phyloP scores from a whole-genome alignment of 2,888 invertebrate species.

The Beris morrisii region DNA sequence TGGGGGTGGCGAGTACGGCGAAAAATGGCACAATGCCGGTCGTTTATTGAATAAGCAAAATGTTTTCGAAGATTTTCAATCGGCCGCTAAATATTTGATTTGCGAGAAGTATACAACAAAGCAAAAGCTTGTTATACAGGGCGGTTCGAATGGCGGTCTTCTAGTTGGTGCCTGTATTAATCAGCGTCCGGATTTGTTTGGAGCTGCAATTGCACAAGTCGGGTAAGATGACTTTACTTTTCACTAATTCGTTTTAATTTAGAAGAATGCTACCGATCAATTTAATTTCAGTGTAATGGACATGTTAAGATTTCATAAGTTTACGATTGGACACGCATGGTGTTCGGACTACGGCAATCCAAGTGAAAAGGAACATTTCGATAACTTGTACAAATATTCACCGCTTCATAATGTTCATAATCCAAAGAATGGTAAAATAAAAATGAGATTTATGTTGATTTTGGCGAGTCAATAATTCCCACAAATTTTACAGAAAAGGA shows the following conservation, averaged over 20 bases:
- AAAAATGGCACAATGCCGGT: slow-evolving; percentile 95
- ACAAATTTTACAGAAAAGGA: slow-evolving; percentile 48
- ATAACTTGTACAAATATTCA: slow-evolving; percentile 83
- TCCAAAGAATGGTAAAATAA: slow-evolving; percentile 59
- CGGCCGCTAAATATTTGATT: slow-evolving; percentile 87
- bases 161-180: slow-evolving; percentile 93
- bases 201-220: slow-evolving; percentile 90
- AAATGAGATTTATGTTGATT: not conserved
- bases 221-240: slow-evolving; percentile 63
- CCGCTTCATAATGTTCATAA: slow-evolving; percentile 88
- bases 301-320: slow-evolving; percentile 96
- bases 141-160: slow-evolving; percentile 96
- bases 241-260: not conserved
- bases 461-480: too few species aligned
- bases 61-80: slow-evolving; percentile 94
- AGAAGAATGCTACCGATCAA: not conserved
- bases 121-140: slow-evolving; percentile 81
- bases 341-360: slow-evolving; percentile 92
- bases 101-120: slow-evolving; percentile 75
- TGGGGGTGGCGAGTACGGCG: slow-evolving; percentile 97
- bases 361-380: slow-evolving; percentile 82
- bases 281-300: slow-evolving; percentile 81
- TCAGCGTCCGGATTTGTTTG: slow-evolving; percentile 93
- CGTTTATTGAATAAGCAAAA: slow-evolving; percentile 92
- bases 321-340: slow-evolving; percentile 98